A percentile compares a stretch with the other conserved stretches of the same genome.
Conservation (phyloP, 1,140 invertebrate species). For the Pachypeltis micranthus region DNA sequence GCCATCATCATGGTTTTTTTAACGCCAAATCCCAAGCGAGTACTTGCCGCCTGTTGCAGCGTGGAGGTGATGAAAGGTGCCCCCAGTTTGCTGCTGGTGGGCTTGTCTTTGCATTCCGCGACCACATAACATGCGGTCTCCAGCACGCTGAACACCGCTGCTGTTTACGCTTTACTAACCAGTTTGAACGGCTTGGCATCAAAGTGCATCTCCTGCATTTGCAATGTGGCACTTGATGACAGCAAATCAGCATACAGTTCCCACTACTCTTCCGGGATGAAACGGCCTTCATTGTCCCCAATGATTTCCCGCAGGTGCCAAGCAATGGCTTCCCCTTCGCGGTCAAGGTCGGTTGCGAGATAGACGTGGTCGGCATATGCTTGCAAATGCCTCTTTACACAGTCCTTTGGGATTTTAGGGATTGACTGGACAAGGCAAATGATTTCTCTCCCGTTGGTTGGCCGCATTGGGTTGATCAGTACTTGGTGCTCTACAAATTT, state of each 20-base stretch:
- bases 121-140: no score
- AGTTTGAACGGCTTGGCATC: no score
- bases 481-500: no score
- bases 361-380: constrained; percentile 7
- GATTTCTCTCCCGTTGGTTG: no score
- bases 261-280: not conserved
- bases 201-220: no score
- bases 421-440: no score
- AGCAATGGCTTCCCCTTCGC: constrained; percentile 23
- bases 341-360: constrained; percentile 24
- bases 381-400: not conserved
- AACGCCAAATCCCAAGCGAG: not conserved
- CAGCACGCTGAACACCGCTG: no score
- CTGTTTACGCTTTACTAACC: no score
- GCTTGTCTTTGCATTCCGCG: not conserved
- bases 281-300: not conserved
- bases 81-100: not conserved
- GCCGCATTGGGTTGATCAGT: no score
- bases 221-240: no score
- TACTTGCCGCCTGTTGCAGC: constrained; percentile 5
- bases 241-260: not conserved
- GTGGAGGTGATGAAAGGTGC: constrained; percentile 18
- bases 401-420: no score
- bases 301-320: constrained; percentile 23
- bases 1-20: constrained; percentile 14